Base-by-base conservation (phyloP, 2,888 invertebrate species). In the Ernsta delagoae region DNA sequence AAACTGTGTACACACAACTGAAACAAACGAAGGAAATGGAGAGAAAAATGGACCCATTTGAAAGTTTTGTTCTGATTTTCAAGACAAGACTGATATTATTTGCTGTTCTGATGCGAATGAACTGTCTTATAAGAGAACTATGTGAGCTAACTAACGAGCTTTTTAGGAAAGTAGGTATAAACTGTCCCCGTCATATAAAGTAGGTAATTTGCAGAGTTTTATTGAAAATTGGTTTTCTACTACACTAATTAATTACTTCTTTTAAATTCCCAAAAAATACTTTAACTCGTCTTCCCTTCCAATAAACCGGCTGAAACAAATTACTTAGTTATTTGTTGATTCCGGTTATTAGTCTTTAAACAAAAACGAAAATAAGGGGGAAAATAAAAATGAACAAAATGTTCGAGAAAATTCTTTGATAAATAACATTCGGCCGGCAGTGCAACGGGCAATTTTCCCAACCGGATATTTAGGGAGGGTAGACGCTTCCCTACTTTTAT, bases 361-460 rank as follows among this genome's bases (percentile, higher is more conserved):
- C 69, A 64, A 69, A 69, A 68, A 68, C 62, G 8, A 50, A 16
- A 68, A 63, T 59, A 63, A 4, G 63, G 63, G 69, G 69, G 41
- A 50, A 63, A 69, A 63, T 36, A 63, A 59, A 54, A 53, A 54
- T 11, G 11, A 8, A 45, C 3, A 1, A 50, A 59, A 34, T 48
- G 59, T 59, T 50, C 34, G 31, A 41, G 61, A 56, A 59, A 41
- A 60, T 65, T 60, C 60, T 64, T 64, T 71, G 70, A 73, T 70
- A 65, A 68, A 70, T 69, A 74, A 74, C 77, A 75, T 77, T 74
- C 16, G 24, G 62, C 41, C 50, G 62, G 56, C 78, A 79, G 74
- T 85, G 85, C 85, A 85, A 78, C 78, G 82, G 80, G 79, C 80
- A 83, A 85, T 87, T 82, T 84, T 80, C 77, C 77, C 75, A 81